phyloP scores from a whole-genome alignment of 2,797 vertebrate species.

The Pseudochirops corinnae region DNA sequence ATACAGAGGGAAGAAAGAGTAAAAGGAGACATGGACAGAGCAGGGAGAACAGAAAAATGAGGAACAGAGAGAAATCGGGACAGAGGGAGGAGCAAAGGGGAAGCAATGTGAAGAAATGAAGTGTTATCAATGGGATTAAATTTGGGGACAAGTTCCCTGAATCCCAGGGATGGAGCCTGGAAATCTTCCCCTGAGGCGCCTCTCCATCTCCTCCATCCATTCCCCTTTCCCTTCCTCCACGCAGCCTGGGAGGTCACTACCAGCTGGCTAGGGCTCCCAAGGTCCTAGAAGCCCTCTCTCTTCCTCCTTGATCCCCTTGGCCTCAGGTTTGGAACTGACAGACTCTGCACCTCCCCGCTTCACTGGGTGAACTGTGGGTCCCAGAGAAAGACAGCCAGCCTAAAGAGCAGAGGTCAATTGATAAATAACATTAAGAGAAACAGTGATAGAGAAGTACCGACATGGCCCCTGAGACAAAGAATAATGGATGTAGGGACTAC shows the following conservation, averaged over 20 bases:
- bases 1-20: too few species aligned
- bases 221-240: too few species aligned
- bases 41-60: rapidly evolving
- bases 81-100: neutral
- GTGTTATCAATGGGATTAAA: neutral
- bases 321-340: neutral
- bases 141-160: neutral
- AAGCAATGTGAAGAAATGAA: too few species aligned
- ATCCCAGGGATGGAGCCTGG: neutral
- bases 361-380: too few species aligned
- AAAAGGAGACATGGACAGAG: neutral
- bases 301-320: neutral
- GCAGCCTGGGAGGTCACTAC: neutral
- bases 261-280: neutral
- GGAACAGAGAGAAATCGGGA: rapidly evolving
- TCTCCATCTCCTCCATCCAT: rapidly evolving
- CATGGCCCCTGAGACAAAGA: neutral
- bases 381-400: neutral
- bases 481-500: neutral
- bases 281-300: neutral
- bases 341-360: neutral
- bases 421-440: neutral
- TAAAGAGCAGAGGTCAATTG: neutral
- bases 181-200: neutral
- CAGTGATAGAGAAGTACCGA: neutral